Conservation (phyloP, 2,888 invertebrate species). For the Galerucella nymphaeae region DNA sequence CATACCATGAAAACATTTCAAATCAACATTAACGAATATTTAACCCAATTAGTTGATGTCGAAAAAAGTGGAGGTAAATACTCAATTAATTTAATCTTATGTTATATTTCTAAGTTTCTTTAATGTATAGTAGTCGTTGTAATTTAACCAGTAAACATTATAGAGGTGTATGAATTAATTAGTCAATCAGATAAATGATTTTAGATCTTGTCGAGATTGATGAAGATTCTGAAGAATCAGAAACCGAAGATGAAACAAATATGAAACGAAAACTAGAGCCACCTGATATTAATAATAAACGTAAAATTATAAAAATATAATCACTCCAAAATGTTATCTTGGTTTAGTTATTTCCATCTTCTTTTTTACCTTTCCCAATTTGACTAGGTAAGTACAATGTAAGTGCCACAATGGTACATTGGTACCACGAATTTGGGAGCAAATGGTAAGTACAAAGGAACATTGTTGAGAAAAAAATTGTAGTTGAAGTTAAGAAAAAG, state of each 20-base stretch:
- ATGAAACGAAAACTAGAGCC: slow-evolving; percentile 24
- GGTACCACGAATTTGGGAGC: no score
- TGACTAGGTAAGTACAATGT: not conserved
- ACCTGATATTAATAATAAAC: slow-evolving; percentile 13
- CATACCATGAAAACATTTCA: slow-evolving; percentile 45
- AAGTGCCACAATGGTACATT: no score
- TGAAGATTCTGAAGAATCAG: slow-evolving; percentile 38
- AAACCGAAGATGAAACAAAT: slow-evolving; percentile 39
- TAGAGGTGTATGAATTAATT: not conserved
- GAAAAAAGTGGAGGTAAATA: slow-evolving; percentile 38
- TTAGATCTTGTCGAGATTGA: slow-evolving; percentile 18
- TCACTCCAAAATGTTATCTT: not conserved
- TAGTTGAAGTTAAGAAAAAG: no score
- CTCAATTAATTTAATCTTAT: not conserved
- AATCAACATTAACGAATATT: slow-evolving; percentile 47
- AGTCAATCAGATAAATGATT: not conserved
- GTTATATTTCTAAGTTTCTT: not conserved
- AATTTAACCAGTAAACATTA: not conserved
- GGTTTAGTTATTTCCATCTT: slow-evolving; percentile 28
- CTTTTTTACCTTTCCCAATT: not conserved
- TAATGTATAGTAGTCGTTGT: not conserved
- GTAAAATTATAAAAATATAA: slow-evolving; percentile 12
- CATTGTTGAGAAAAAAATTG: no score
- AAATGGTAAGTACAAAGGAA: not conserved
- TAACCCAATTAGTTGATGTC: slow-evolving; percentile 47